Evolutionary conservation across 2,888 invertebrate species (phyloP), one percentile per base, ranked within the genome.

Genomic region (Lepidocyrtinus sp.): DNA sequence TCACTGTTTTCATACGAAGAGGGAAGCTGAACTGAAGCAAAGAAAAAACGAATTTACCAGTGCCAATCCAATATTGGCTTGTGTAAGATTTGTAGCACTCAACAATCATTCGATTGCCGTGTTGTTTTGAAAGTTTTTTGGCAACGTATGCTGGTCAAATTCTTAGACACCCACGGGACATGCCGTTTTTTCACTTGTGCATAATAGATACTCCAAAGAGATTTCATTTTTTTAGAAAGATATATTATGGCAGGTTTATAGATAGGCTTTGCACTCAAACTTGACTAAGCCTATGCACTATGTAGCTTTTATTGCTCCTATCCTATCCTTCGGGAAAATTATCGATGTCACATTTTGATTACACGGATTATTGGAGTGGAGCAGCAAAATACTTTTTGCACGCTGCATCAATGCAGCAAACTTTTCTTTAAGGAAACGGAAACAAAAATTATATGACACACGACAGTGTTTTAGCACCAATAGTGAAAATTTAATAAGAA

Each of bases 161-260:
- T 78, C 78, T 78, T 78, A 71, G 68, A 78, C 78, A 78, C 78
- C 78, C 78, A 78, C 78, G 72, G 72, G 24, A 78, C 70, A 7
- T 9, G 7, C 45, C 45, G 55, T 71, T 71, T 55, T 65, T 26
- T n/a, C 65, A 26, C 67, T 59, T 59, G 24, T 46, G 62, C 61
- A 72, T 78, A 67, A 76, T 75, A 68, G 75, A 64, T 70, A 76
- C 55, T 69, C 55, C 55, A 55, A 55, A 55, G 70, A 46, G 62
- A 75, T 75, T 74, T 64, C 69, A 50, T 75, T 75, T 75, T 75
- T 68, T 21, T 19, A 9, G 19, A 15, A 3, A 27, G 21, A 22
- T 64, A 26, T 22, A 45, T 19, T 67, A 24, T 62, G 62, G 36
- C n/a, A n/a, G n/a, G n/a, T n/a, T n/a, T n/a, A n/a, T n/a, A n/a